Evolutionary conservation across 2,888 invertebrate species (phyloP).

Genomic region (Chrysomela aeneicollis): DNA sequence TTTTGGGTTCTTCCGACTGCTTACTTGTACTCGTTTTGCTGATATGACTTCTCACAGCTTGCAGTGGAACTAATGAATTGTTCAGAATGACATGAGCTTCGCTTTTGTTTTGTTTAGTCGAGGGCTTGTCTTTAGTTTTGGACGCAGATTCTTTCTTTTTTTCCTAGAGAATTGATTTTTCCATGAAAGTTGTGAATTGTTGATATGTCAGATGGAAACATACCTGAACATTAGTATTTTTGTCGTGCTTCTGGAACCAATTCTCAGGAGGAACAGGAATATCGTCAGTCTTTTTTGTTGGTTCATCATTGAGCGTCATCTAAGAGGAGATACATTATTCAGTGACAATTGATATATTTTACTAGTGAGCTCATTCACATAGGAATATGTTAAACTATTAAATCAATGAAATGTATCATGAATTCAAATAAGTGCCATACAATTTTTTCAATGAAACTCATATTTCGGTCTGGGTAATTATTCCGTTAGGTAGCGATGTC

Average conservation of each 20-base stretch:
- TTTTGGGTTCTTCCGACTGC: constrained; percentile 2
- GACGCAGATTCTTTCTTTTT: neutral
- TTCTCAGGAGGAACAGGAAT: constrained; percentile 42
- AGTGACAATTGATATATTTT: no score
- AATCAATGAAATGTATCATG: no score
- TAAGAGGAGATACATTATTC: neutral
- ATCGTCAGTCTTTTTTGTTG: constrained; percentile 4
- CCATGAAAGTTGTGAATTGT: no score
- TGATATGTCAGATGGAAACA: neutral
- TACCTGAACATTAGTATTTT: constrained; percentile 7
- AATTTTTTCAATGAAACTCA: no score
- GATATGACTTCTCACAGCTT: constrained; percentile 63
- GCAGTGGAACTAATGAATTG: constrained; percentile 66
- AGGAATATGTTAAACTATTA: no score
- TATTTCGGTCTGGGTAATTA: no score
- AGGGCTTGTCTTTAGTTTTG: constrained; percentile 14
- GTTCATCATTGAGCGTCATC: neutral
- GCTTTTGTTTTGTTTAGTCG: constrained; percentile 20
- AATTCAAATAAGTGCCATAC: no score
- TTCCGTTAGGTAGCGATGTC: no score
- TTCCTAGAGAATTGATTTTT: neutral
- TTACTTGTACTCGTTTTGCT: constrained; percentile 32
- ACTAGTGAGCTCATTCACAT: no score
- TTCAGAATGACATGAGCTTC: constrained; percentile 34
- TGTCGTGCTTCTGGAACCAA: constrained; percentile 36